Base-by-base conservation (phyloP, 2,888 invertebrate genomes). In the Meloe dianella region DNA sequence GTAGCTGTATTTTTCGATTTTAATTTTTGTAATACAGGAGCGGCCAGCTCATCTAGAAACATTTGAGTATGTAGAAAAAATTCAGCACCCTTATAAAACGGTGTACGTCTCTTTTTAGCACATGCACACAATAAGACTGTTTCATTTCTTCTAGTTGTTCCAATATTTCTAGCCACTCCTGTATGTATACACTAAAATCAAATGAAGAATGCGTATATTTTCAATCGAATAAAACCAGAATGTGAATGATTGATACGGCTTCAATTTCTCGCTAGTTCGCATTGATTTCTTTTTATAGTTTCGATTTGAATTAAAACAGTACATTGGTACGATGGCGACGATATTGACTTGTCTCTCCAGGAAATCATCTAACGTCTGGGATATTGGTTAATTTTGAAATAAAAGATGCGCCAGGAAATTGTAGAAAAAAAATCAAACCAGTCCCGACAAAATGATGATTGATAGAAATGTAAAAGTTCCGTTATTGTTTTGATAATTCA, bases 361-460 rank as follows among this genome's bases (percentile, higher is more conserved):
- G 54, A 54, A 54, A 54, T 24, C 17, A 10, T 12, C 54, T 12
- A 22, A 54, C 24, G 54, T 24, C 54, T 54, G 20, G n/a, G 6
- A 54, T 54, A 54, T 54, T 24, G 22, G 20, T 20, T 47, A 20
- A 24, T 54, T 54, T 54, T 54, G 6, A 54, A 54, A 54, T 22
- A 22, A 54, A 54, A 54, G 10, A 7, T 20, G 24, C 54, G 54
- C 54, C 54, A 54, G 54, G 54, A 54, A 54, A 54, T 54, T 10
- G 54, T 54, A 24, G 6, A 24, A 54, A 54, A 4, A 12, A n/a
- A n/a, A n/a, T n/a, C 20, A 54, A 12, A 54, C 54, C 10, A 24
- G 54, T 54, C 54, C 24, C 24, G 12, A 54, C 14, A 24, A n/a
- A n/a, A 24, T 24, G 17, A 47, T 47, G 20, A 8, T 47, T 10